phyloP scores from a whole-genome alignment of 2,888 invertebrate species.

The Habrosyne pyritoides region DNA sequence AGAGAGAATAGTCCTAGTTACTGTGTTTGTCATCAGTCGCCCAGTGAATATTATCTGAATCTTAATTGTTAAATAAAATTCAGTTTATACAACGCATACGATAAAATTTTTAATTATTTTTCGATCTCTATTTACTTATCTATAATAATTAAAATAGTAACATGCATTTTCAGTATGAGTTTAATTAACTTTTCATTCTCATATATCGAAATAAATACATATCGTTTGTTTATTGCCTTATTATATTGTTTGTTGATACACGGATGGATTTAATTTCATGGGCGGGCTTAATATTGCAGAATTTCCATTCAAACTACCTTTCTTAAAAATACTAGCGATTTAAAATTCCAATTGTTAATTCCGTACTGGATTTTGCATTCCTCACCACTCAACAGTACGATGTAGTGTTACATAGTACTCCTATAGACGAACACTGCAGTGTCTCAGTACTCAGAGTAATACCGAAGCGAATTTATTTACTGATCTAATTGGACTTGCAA shows the following conservation, averaged over 20 bases:
- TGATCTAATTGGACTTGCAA: conserved; percentile 8
- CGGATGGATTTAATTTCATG: too few species aligned
- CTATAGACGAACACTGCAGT: background rate
- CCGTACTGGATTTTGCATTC: background rate
- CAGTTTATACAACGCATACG: background rate
- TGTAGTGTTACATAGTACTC: background rate
- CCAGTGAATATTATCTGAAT: background rate
- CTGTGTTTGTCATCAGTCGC: too few species aligned
- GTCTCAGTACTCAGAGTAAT: conserved; percentile 4
- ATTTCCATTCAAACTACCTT: background rate
- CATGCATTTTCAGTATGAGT: background rate
- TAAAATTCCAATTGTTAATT: too few species aligned
- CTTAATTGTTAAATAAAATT: background rate
- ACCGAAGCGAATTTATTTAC: conserved; percentile 7
- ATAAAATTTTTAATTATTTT: background rate
- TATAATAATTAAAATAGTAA: background rate
- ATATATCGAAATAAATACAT: background rate
- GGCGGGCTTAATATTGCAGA: too few species aligned
- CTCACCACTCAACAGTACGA: background rate
- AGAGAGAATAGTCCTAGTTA: too few species aligned
- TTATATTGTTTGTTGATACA: too few species aligned
- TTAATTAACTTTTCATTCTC: background rate
- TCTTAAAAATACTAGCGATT: too few species aligned
- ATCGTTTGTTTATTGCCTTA: too few species aligned
- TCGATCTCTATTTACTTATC: background rate